phyloP scores from a whole-genome alignment of 2,888 invertebrate species.

The Pandemis corylana region DNA sequence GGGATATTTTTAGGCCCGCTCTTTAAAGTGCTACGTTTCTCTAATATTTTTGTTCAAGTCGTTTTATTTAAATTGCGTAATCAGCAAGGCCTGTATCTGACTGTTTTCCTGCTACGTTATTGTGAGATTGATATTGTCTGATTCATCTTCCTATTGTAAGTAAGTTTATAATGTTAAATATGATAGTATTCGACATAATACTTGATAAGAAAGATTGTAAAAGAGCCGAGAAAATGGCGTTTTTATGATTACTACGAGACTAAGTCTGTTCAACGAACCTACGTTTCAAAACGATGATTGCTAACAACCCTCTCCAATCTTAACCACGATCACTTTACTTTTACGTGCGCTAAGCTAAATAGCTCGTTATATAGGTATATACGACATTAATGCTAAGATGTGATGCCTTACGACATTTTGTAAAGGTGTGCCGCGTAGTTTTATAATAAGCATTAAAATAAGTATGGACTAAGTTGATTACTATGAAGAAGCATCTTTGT shows the following conservation, averaged over 20 bases:
- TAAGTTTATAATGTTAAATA: no score
- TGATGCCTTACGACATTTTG: neutral
- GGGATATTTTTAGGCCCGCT: constrained; percentile 26
- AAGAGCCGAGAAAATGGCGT: no score
- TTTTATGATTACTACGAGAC: no score
- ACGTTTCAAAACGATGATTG: neutral
- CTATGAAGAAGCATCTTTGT: constrained; percentile 13
- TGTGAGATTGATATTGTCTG: neutral
- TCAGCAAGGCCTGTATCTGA: neutral
- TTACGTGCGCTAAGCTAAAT: neutral
- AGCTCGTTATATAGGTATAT: neutral
- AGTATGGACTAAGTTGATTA: constrained; percentile 12
- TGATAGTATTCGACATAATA: no score
- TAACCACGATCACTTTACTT: neutral
- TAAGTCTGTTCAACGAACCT: neutral
- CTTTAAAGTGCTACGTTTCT: constrained; percentile 29
- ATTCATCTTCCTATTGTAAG: neutral
- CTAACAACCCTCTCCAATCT: neutral
- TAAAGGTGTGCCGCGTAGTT: neutral
- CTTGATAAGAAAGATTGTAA: no score
- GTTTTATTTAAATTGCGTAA: constrained; percentile 21
- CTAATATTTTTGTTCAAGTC: constrained; percentile 7
- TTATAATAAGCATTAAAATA: constrained; percentile 9
- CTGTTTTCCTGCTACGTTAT: neutral
- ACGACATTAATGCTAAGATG: neutral